A percentile compares a stretch with the other conserved stretches of the same genome.
These are phyloP conservation scores for Etheostoma perlongum DNA, from an alignment of 2,797 vertebrate genomes.

Conservation along the genomic window DNA sequence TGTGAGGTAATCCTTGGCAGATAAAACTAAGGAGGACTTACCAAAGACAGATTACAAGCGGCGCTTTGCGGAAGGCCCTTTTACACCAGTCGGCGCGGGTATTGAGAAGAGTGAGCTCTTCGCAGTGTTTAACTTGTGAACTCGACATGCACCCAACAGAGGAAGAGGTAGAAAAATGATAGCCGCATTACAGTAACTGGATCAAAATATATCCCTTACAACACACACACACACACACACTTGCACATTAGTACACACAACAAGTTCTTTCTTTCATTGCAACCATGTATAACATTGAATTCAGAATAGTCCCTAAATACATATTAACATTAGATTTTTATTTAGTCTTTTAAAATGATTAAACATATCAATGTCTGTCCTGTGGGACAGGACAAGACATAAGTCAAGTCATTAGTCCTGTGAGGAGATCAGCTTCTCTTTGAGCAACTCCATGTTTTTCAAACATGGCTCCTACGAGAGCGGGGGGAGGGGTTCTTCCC, in stretches of 20 bases:
- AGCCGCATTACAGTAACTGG: conserved; percentile 81
- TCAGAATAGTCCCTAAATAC: conserved; percentile 13
- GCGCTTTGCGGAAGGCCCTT: conserved; percentile 84
- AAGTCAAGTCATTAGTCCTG: not conserved
- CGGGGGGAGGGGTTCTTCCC: conserved; percentile 8
- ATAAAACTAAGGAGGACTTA: conserved; percentile 89
- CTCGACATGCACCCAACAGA: conserved; percentile 77
- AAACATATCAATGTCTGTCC: conserved; percentile 6
- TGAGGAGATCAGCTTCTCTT: conserved; percentile 6
- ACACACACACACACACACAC: conserved; percentile 62
- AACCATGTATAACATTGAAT: conserved; percentile 29
- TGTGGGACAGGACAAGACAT: not conserved
- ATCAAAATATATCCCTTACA: conserved; percentile 75
- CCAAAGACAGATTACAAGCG: conserved; percentile 87
- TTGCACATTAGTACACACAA: conserved; percentile 42
- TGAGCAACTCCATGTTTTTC: conserved; percentile 2
- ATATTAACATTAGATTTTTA: conserved; percentile 2
- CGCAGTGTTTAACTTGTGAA: conserved; percentile 85
- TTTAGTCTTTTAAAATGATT: conserved; percentile 12
- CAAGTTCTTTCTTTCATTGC: conserved; percentile 8
- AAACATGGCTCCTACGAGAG: conserved; percentile 10
- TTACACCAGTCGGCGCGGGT: conserved; percentile 81
- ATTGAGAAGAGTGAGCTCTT: conserved; percentile 82
- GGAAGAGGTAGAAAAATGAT: conserved; percentile 79
- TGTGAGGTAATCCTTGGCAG: conserved; percentile 87